Evolutionary conservation across 2,888 invertebrate genomes (phyloP).

Genomic region (Metacarcinus magister): DNA sequence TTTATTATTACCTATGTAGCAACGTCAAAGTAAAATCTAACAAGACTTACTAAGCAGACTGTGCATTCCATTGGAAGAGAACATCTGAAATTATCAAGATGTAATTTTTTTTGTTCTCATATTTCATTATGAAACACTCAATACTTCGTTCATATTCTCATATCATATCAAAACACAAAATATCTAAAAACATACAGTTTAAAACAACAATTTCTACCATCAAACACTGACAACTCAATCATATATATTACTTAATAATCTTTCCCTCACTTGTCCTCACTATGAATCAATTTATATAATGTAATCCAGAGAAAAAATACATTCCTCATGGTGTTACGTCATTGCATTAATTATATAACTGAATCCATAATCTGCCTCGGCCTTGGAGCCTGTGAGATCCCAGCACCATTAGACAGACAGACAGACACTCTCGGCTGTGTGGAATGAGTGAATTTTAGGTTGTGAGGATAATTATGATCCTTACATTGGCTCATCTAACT

Average conservation of each 20-base stretch:
- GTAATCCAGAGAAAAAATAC: background rate
- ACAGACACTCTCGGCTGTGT: background rate
- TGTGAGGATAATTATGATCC: background rate
- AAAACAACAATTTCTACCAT: background rate
- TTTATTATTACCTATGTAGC: background rate
- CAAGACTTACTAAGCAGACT: background rate
- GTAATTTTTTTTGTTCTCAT: background rate
- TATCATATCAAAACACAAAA: background rate
- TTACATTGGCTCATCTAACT: background rate
- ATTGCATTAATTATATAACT: background rate
- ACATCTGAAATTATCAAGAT: background rate
- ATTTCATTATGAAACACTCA: background rate
- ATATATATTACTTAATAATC: background rate
- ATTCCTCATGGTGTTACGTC: background rate
- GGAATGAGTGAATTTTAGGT: background rate
- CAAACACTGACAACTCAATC: background rate
- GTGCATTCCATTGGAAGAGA: slow-evolving; percentile 26
- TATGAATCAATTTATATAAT: background rate
- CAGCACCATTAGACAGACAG: background rate
- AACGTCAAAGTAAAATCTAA: background rate
- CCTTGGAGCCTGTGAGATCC: background rate
- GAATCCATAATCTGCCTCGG: background rate
- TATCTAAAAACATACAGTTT: background rate
- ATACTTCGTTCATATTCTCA: background rate
- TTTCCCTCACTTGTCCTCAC: slow-evolving; percentile 29